These are phyloP conservation scores for Athene cunicularia DNA, from an alignment of 2,113 vertebrate genomes.

Conservation along the genomic window DNA sequence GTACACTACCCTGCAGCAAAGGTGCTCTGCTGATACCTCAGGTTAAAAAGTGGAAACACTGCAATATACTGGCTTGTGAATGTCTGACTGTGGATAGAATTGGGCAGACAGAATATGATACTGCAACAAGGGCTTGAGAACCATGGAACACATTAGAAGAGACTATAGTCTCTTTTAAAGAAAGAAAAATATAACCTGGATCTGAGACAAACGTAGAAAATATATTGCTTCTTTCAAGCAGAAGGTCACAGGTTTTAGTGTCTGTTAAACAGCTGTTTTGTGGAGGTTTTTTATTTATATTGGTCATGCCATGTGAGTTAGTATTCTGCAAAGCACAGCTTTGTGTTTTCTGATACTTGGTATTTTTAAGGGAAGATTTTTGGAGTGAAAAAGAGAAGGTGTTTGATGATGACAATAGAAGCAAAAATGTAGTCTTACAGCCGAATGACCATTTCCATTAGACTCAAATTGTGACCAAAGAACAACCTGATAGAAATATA, in stretches of 20 bases:
- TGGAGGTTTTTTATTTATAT: not conserved
- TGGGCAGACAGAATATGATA: not conserved
- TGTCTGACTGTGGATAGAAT: not conserved
- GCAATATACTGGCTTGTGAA: not conserved
- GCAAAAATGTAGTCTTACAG: not conserved
- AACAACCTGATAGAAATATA: not conserved
- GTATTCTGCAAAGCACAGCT: not conserved
- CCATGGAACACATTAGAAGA: not conserved
- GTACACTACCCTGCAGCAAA: not conserved
- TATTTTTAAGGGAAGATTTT: not conserved
- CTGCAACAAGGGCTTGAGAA: not conserved
- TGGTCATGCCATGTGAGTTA: not conserved
- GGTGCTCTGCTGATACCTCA: not conserved
- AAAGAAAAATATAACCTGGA: not conserved
- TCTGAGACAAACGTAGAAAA: not conserved
- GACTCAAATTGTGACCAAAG: not conserved
- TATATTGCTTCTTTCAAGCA: not conserved
- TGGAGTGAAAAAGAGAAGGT: not conserved
- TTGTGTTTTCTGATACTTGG: not conserved
- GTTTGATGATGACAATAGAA: not conserved
- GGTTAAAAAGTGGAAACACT: not conserved
- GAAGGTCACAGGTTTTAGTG: not conserved
- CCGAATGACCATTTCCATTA: not conserved
- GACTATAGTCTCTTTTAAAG: not conserved
- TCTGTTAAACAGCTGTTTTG: not conserved